Conservation (phyloP, 2,797 vertebrate genomes). For the Sebastes melanostomus region DNA sequence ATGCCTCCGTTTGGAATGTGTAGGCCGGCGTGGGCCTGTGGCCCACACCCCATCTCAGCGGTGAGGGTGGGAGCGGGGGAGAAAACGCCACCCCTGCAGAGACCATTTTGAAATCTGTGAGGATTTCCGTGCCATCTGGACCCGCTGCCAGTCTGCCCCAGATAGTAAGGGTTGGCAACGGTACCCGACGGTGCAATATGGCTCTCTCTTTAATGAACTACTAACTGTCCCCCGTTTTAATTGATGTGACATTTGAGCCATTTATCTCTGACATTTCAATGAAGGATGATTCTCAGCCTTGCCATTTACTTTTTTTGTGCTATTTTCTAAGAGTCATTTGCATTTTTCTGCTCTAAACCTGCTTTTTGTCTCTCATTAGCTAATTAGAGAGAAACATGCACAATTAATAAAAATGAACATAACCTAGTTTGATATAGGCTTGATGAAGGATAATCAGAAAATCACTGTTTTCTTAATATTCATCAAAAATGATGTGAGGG, state of each 20-base stretch:
- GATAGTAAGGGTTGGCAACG: constrained; percentile 85
- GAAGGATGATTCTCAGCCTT: constrained; percentile 84
- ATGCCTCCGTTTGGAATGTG: constrained; percentile 80
- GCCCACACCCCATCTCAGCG: constrained; percentile 79
- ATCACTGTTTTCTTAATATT: constrained; percentile 76
- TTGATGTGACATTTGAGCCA: constrained; percentile 87
- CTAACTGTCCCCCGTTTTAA: constrained; percentile 86
- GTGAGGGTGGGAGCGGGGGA: constrained; percentile 78
- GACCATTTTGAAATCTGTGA: constrained; percentile 85
- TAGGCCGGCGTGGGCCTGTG: constrained; percentile 76
- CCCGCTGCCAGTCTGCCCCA: constrained; percentile 85
- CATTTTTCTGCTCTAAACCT: constrained; percentile 81
- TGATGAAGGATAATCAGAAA: constrained; percentile 80
- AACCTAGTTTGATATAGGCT: constrained; percentile 81
- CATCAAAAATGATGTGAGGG: constrained; percentile 76
- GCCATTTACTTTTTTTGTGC: constrained; percentile 84
- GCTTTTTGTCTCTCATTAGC: constrained; percentile 82
- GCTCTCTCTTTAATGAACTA: constrained; percentile 87
- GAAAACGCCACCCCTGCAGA: constrained; percentile 83
- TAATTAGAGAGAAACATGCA: constrained; percentile 82
- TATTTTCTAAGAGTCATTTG: constrained; percentile 84
- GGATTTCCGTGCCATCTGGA: constrained; percentile 86
- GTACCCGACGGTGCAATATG: constrained; percentile 86
- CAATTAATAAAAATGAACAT: constrained; percentile 83
- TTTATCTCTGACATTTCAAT: constrained; percentile 88